Evolutionary conservation across 2,797 vertebrate species (phyloP).

Genomic region (Poliocrania exsul): DNA sequence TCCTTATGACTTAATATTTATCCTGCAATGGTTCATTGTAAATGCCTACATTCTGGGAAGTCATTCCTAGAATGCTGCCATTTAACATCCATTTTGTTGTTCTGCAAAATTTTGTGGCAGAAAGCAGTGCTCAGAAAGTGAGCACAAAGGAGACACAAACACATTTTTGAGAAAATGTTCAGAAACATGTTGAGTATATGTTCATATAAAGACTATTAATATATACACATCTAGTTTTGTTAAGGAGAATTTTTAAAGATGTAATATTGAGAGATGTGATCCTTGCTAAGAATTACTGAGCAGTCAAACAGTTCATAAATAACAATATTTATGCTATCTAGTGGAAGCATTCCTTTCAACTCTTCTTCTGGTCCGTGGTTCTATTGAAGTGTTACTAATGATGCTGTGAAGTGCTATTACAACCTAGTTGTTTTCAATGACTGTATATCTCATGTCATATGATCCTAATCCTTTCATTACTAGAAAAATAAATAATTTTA

Average conservation of each 20-base stretch:
- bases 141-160: not conserved
- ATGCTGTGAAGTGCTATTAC: not conserved
- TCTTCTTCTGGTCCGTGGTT: constrained; percentile 3
- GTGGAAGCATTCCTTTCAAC: constrained; percentile 34
- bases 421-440: not conserved
- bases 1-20: not conserved
- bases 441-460: not conserved
- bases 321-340: constrained; percentile 29
- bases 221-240: not conserved
- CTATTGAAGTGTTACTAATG: constrained; percentile 41
- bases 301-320: constrained; percentile 17
- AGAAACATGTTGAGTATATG: not conserved
- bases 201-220: not conserved
- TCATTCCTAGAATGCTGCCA: not conserved
- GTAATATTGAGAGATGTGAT: not conserved
- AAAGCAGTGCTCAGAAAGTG: not conserved
- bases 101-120: not conserved
- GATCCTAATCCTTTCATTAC: constrained; percentile 12
- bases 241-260: not conserved
- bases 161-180: not conserved
- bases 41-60: not conserved
- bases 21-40: not conserved
- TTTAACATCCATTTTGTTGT: not conserved
- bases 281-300: not conserved
- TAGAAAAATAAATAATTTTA: constrained; percentile 20